Evolutionary conservation across 2,888 invertebrate genomes (phyloP).

Genomic region (Lycophotia porphyrea): DNA sequence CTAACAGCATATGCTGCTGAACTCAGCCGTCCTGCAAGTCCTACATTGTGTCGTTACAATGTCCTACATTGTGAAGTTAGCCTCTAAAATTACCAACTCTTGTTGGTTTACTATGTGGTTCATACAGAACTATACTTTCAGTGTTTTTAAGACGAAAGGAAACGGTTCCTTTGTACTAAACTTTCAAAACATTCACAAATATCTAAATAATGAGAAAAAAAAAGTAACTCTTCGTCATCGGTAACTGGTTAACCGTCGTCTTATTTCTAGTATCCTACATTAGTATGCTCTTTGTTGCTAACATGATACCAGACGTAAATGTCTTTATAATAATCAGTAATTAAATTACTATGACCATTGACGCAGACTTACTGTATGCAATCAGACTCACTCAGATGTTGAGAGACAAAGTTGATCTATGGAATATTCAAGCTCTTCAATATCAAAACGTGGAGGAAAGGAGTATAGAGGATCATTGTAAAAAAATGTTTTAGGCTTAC

Average conservation of each 20-base stretch:
- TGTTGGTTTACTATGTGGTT: background rate
- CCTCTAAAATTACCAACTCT: too few species aligned
- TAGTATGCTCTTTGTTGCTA: fast-evolving
- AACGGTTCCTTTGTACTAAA: background rate
- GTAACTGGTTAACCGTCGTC: slow-evolving; percentile 15
- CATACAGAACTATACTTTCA: background rate
- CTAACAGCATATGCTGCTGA: too few species aligned
- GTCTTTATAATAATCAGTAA: too few species aligned
- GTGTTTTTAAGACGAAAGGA: background rate
- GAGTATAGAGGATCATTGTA: background rate
- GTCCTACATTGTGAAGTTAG: too few species aligned
- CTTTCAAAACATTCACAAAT: slow-evolving; percentile 19
- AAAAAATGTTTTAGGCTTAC: slow-evolving; percentile 23
- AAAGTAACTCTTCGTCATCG: background rate
- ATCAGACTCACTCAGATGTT: slow-evolving; percentile 28
- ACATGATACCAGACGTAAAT: too few species aligned
- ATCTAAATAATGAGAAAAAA: background rate
- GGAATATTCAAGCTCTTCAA: slow-evolving; percentile 32
- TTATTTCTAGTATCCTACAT: background rate
- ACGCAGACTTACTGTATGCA: slow-evolving; percentile 33
- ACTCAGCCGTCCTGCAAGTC: too few species aligned
- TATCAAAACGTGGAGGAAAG: background rate
- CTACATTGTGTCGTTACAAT: too few species aligned
- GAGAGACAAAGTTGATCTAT: slow-evolving; percentile 34
- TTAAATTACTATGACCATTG: background rate